A percentile compares a stretch with the other conserved stretches of the same genome.
These are phyloP conservation scores for Labeo catla DNA, from an alignment of 2,113 vertebrate genomes.

Conservation along the genomic window DNA sequence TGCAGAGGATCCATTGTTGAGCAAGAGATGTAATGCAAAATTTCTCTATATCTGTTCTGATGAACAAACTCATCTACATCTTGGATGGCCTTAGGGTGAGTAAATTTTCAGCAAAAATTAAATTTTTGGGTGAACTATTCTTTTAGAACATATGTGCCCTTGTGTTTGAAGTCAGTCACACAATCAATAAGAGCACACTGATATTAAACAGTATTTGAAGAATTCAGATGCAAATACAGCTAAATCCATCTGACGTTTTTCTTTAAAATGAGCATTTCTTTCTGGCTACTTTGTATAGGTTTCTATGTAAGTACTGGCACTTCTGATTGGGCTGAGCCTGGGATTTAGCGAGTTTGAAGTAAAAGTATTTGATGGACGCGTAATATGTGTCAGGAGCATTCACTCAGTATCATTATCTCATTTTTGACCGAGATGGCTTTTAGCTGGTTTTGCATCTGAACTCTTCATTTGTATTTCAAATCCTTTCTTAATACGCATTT, in stretches of 20 bases:
- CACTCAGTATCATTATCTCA: too few relatives aligned
- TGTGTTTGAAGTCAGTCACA: background rate
- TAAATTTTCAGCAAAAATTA: background rate
- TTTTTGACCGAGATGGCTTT: too few relatives aligned
- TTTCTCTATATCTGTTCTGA: background rate
- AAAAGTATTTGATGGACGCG: too few relatives aligned
- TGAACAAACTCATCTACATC: background rate
- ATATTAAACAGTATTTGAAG: slow-evolving; percentile 16
- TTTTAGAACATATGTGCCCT: background rate
- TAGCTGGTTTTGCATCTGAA: too few relatives aligned
- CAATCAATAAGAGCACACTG: background rate
- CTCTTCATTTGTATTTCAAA: background rate
- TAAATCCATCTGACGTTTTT: too few relatives aligned
- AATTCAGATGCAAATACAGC: too few relatives aligned
- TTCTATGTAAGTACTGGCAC: too few relatives aligned
- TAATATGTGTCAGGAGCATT: too few relatives aligned
- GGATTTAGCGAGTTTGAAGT: too few relatives aligned
- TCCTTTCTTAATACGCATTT: background rate
- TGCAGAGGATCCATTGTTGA: background rate
- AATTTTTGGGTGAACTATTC: background rate
- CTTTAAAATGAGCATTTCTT: too few relatives aligned
- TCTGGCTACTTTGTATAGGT: too few relatives aligned
- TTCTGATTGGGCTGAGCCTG: too few relatives aligned
- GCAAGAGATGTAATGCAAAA: background rate
- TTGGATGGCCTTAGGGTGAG: background rate